Base-by-base conservation (phyloP, 2,888 invertebrate species). In the Eupithecia inturbata region DNA sequence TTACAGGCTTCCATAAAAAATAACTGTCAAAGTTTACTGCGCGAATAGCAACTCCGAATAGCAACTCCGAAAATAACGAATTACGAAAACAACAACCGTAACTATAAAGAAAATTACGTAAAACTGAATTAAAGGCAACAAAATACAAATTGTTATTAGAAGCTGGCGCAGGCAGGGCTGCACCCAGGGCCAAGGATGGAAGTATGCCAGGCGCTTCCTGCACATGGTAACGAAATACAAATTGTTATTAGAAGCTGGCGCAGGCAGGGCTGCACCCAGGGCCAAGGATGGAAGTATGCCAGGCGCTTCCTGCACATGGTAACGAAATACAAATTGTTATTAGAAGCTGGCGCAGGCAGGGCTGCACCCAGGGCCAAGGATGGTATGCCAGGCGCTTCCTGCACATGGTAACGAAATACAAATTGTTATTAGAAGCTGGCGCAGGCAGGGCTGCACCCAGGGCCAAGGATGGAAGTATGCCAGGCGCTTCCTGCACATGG, bases 51-150 rank as follows among this genome's bases (percentile, higher is more conserved):
- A 31, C 68, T 31, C 31, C 22, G 62, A 75, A 74, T 62, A 28
- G 28, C 26, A 31, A 31, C 68, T 31, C 31, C 22, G 62, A 75
- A 74, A 75, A 77, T 76, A 76, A 67, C 22, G 64, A 72, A 74
- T 77, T 75, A 78, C 69, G 77, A 63, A 78, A 75, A 77, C 74
- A 84, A 83, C 74, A 79, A 70, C 80, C 72, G 77, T 81, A 75
- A 78, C 78, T 77, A 80, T 83, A 81, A 84, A 85, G 79, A 81
- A 81, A 79, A 85, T 85, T 80, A 80, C 63, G 68, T 28, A 72
- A 72, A 78, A 76, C 76, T 74, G 73, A 77, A 71, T 75, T 76
- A 76, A 75, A 77, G 74, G 75, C 74, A 77, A 73, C 70, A 75
- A 78, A 77, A 80, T 77, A 78, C 75, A 77, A 78, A 80, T 77